Evolutionary conservation across 2,113 vertebrate species (phyloP), one percentile per base, ranked within the genome.

Genomic region (Casuarius casuarius): DNA sequence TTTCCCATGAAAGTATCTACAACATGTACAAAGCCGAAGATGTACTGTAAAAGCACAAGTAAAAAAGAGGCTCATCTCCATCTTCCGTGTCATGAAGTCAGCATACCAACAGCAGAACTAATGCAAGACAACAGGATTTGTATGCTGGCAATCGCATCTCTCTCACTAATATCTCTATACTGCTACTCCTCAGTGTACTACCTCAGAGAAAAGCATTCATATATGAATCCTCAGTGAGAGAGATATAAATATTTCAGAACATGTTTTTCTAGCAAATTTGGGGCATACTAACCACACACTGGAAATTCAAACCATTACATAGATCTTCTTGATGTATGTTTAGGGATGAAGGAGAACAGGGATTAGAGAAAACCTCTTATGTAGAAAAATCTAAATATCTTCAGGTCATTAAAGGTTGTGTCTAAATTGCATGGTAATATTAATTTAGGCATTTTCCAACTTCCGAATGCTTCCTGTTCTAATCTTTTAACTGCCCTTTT

Each of bases 181-280:
- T 33, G 56, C 17, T 59, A 31, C 56, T 80, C 28, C 63, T 86
- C 52, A 76, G 42, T 2, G 17, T 54, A 40, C 19, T 29, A 35
- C 71, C 2, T 76, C 44, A 76, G 21, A 76, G 42, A 48, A 88
- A 88, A 90, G 21, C 49, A 70, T 74, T 58, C 75, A 80, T 31
- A 80, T 87, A 40, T 44, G 59, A 92, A 70, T 74, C 12, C 9
- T n/a, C 54, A 61, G 28, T 23, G n/a, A 91, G 33, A 80, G 7
- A 68, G 21, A 83, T 0, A 88, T 12, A 83, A 90, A 73, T 86
- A 89, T 77, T 92, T 80, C 91, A 94, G 84, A 84, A 86, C n/a
- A 31, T 48, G 38, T 77, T 83, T 65, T 74, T 85, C 48, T 51
- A 61, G 68, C 21, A 83, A 96, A 92, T 94, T 5, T 73, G 68